Base-by-base conservation (phyloP, 2,113 vertebrate species). In the Galbula dea region DNA sequence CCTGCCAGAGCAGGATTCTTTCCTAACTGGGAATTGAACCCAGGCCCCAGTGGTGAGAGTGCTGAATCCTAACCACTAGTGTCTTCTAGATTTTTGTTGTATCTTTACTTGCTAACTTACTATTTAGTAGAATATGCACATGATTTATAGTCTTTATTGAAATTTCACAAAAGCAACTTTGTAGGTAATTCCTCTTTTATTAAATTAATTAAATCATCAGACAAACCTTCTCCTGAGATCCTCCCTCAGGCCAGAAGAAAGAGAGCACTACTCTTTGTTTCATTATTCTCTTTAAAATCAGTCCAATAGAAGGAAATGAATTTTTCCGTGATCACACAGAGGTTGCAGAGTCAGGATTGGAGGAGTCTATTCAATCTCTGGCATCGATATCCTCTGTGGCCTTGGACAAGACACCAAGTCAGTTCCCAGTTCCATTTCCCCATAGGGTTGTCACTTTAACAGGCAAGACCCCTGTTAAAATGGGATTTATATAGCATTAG, bases 261-360 rank as follows among this genome's bases (percentile, higher is more conserved):
- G 75, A 83, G 21, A 71, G 43, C 10, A 80, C 74, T 83, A 77
- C 63, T 93, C 83, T 55, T 55, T 63, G 15, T 51, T 86, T 88
- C 30, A 39, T 45, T 67, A 66, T 66, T 91, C 39, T 74, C 75
- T 94, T 95, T 94, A 67, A 91, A 86, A 93, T 77, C 48, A 8
- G 59, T 90, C 83, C 79, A 94, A 36, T 22, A 55, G 43, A 83
- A 86, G 65, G 90, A 90, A 95, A 95, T 80, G 6, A 91, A 89
- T 22, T 48, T 92, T 94, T 89, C 51, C 77, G 79, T 22, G 69
- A 85, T 89, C 0, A 0, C 45, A 55, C 1, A 3, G 34, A 76
- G 62, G 41, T 49, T 62, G 4, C 37, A 29, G 37, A 66, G 30
- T 15, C 0, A 0, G 59, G n/a, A 80, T 55, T 71, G 24, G 14